Evolutionary conservation across 2,113 vertebrate species (phyloP).

Genomic region (Lepus timidus): DNA sequence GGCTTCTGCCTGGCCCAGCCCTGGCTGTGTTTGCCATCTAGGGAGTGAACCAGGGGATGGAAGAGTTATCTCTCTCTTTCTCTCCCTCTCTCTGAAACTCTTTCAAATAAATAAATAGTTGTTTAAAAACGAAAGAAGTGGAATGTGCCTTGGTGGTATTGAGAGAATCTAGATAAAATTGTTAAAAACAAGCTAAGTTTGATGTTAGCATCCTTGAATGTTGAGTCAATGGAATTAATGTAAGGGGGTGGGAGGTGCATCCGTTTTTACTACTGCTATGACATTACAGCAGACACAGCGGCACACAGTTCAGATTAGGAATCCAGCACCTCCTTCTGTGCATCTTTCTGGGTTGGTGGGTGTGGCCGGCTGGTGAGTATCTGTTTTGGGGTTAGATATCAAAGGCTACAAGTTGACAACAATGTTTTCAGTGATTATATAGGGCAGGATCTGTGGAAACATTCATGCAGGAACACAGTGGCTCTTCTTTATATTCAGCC

Average conservation of each 20-base stretch:
- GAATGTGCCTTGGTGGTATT: not conserved
- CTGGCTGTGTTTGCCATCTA: too few relatives aligned
- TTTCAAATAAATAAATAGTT: too few relatives aligned
- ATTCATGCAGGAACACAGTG: not conserved
- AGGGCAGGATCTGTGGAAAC: not conserved
- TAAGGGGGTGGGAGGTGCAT: not conserved
- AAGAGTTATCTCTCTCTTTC: too few relatives aligned
- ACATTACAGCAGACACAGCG: not conserved
- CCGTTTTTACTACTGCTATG: not conserved
- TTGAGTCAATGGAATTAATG: not conserved
- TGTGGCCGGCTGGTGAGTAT: not conserved
- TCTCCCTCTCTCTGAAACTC: too few relatives aligned
- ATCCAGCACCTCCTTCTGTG: not conserved
- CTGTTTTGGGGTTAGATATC: not conserved
- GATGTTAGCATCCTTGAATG: not conserved
- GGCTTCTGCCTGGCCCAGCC: too few relatives aligned
- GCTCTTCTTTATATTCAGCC: not conserved
- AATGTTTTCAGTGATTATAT: not conserved
- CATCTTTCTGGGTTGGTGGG: not conserved
- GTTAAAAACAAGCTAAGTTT: not conserved
- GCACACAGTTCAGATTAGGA: not conserved
- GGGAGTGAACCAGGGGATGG: too few relatives aligned
- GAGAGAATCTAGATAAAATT: not conserved
- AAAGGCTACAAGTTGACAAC: slow-evolving; percentile 30
- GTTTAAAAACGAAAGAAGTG: too few relatives aligned